These are phyloP conservation scores for Semaprochilodus insignis DNA, from an alignment of 2,797 vertebrate species.

Conservation along the genomic window DNA sequence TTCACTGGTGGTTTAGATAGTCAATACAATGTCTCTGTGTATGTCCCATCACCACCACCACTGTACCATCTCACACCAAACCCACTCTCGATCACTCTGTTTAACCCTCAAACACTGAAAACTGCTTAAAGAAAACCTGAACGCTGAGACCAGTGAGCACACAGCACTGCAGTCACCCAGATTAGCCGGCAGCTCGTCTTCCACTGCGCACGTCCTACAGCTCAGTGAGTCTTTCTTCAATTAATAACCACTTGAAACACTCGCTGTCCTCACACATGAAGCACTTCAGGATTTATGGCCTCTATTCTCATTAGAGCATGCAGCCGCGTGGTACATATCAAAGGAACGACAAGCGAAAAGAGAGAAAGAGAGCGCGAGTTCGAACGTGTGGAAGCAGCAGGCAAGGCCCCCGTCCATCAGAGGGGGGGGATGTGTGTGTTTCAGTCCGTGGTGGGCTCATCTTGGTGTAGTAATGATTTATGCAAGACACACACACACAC, in stretches of 20 bases:
- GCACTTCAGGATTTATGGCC: slow-evolving; percentile 45
- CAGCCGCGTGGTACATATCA: slow-evolving; percentile 42
- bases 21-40: too few species aligned
- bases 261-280: slow-evolving; percentile 39
- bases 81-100: too few species aligned
- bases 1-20: too few species aligned
- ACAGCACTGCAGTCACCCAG: not conserved
- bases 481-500: slow-evolving; percentile 65
- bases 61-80: too few species aligned
- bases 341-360: slow-evolving; percentile 41
- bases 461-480: slow-evolving; percentile 74
- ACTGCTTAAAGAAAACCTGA: too few species aligned
- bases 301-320: slow-evolving; percentile 45
- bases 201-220: slow-evolving; percentile 35
- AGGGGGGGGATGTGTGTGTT: slow-evolving; percentile 30
- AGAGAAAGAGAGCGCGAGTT: slow-evolving; percentile 15
- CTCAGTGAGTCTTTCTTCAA: slow-evolving; percentile 47
- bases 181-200: slow-evolving; percentile 8
- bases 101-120: too few species aligned
- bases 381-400: slow-evolving; percentile 13
- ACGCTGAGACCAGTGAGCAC: too few species aligned
- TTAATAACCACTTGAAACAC: slow-evolving; percentile 45
- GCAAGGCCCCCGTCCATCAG: slow-evolving; percentile 12
- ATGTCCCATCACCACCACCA: too few species aligned
- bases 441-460: slow-evolving; percentile 67